phyloP scores from a whole-genome alignment of 1,140 invertebrate genomes.

The Laodelphax striatellus region DNA sequence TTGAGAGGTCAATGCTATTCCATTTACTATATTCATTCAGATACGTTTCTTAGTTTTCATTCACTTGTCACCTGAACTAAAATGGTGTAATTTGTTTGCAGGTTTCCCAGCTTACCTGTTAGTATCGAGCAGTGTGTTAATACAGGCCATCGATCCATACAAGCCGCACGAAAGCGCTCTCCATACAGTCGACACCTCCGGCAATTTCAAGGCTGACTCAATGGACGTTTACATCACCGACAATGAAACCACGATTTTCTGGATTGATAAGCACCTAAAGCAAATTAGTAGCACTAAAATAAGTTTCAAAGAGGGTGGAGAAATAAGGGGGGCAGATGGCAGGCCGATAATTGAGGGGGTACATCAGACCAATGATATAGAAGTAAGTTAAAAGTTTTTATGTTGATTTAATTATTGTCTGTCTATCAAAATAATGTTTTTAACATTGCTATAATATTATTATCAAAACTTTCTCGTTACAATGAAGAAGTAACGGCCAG shows the following conservation, averaged over 20 bases:
- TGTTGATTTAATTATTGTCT: background rate
- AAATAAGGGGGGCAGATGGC: background rate
- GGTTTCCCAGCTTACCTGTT: slow-evolving; percentile 43
- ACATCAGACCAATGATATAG: slow-evolving; percentile 14
- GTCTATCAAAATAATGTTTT: no score
- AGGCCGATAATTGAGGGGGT: background rate
- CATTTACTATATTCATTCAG: no score
- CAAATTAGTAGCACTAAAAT: slow-evolving; percentile 20
- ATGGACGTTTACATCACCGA: slow-evolving; percentile 39
- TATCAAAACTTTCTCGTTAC: no score
- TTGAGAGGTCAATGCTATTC: no score
- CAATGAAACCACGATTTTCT: slow-evolving; percentile 36
- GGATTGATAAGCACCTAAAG: slow-evolving; percentile 37
- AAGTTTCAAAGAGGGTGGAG: background rate
- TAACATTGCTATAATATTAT: no score
- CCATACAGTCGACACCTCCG: slow-evolving; percentile 18
- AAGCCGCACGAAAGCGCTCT: slow-evolving; percentile 9
- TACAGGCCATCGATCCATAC: slow-evolving; percentile 36
- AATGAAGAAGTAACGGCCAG: no score
- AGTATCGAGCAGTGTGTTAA: slow-evolving; percentile 48
- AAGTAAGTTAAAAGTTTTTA: slow-evolving; percentile 1
- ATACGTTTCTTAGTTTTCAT: no score
- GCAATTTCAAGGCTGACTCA: slow-evolving; percentile 37
- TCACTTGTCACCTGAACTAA: no score
- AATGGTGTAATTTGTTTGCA: no score